A percentile compares a stretch with the other conserved stretches of the same genome.
phyloP scores from a whole-genome alignment of 2,113 vertebrate genomes.

The Osmerus mordax region DNA sequence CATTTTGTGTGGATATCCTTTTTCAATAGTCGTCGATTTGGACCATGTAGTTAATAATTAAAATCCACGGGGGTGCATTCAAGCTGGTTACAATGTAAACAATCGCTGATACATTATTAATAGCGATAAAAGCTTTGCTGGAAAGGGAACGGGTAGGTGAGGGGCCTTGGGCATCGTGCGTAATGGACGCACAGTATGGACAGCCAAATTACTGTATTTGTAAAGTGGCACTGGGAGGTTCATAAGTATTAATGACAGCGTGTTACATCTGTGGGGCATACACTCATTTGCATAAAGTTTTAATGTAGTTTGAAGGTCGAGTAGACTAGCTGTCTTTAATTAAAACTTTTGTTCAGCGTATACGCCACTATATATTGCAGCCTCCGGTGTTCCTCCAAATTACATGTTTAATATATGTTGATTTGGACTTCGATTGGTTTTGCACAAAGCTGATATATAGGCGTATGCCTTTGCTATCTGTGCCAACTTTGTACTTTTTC shows the following conservation, averaged over 20 bases:
- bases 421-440: constrained; percentile 20
- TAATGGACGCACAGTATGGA: constrained; percentile 32
- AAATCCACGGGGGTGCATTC: constrained; percentile 40
- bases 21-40: constrained; percentile 28
- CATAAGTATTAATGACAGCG: constrained; percentile 25
- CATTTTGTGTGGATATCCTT: constrained; percentile 9
- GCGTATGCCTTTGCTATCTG: constrained; percentile 14
- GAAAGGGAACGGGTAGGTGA: constrained; percentile 52
- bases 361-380: constrained; percentile 55
- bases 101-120: constrained; percentile 65
- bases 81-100: constrained; percentile 56
- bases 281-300: constrained; percentile 62
- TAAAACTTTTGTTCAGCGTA: constrained; percentile 61
- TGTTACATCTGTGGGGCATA: constrained; percentile 33
- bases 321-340: constrained; percentile 50
- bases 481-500: constrained; percentile 54
- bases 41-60: constrained; percentile 60
- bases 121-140: constrained; percentile 68
- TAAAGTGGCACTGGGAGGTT: constrained; percentile 42
- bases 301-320: constrained; percentile 54
- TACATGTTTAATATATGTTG: constrained; percentile 33
- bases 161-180: constrained; percentile 19
- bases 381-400: constrained; percentile 49
- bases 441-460: not conserved
- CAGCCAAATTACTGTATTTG: constrained; percentile 43